Conservation (phyloP, 2,113 vertebrate species). For the Pithys albifrons region DNA sequence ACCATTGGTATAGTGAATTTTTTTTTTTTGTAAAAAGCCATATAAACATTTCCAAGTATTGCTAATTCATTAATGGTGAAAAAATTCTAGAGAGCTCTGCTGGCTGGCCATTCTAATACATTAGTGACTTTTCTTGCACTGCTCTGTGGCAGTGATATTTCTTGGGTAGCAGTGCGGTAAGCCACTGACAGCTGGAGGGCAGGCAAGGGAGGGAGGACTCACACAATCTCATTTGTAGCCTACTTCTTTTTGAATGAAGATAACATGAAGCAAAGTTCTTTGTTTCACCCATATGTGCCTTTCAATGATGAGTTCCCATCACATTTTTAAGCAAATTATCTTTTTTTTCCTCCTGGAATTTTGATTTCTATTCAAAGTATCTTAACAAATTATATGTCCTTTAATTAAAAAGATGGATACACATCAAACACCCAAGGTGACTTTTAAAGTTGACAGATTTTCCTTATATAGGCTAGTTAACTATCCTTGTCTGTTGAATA, state of each 20-base stretch:
- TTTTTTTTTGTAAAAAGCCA: background rate
- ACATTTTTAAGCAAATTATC: background rate
- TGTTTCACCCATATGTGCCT: background rate
- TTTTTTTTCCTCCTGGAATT: background rate
- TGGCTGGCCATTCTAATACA: background rate
- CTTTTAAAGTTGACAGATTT: background rate
- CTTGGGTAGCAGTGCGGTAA: background rate
- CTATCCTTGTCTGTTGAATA: background rate
- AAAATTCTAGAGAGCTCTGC: conserved; percentile 29
- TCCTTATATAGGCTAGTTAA: background rate
- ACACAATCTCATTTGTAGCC: background rate
- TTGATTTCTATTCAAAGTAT: background rate
- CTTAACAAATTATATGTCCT: background rate
- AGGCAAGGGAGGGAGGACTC: background rate
- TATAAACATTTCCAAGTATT: conserved; percentile 26
- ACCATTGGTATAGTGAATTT: conserved; percentile 23
- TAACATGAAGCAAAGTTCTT: background rate
- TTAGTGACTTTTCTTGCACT: conserved; percentile 18
- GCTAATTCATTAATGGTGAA: conserved; percentile 62
- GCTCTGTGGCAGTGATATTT: conserved; percentile 49
- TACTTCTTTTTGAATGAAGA: background rate
- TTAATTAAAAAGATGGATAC: background rate
- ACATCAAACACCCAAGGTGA: background rate
- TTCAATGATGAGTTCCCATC: background rate
- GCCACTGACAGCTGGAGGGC: background rate